phyloP scores from a whole-genome alignment of 2,888 invertebrate genomes.

The Oxystoma pomonae region DNA sequence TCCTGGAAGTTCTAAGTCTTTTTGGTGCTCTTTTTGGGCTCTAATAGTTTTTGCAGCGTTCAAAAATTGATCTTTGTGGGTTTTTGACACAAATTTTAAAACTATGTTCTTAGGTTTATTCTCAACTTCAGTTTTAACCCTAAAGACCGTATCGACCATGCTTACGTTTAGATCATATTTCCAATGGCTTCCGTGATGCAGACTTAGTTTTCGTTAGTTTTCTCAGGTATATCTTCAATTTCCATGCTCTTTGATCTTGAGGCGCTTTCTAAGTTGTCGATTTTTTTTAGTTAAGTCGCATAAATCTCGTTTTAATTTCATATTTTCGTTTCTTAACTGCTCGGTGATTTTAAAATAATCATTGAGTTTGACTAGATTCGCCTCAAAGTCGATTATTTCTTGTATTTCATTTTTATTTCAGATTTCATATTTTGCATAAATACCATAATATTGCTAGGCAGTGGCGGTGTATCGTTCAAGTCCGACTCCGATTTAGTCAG shows the following conservation, averaged over 20 bases:
- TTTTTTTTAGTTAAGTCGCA: background rate
- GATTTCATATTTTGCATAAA: slow-evolving; percentile 1
- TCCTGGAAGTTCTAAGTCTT: slow-evolving; percentile 10
- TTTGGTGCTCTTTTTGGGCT: slow-evolving; percentile 4
- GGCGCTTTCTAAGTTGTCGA: background rate
- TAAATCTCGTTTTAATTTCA: background rate
- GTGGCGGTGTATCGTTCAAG: background rate
- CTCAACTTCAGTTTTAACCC: slow-evolving; percentile 9
- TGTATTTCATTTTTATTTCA: background rate
- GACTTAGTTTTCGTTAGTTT: background rate
- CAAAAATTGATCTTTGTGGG: slow-evolving; percentile 12
- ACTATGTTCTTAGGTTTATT: background rate
- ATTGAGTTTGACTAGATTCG: background rate
- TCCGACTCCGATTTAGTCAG: background rate
- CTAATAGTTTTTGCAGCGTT: slow-evolving; percentile 10
- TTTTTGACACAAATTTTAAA: background rate
- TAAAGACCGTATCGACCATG: slow-evolving; percentile 11
- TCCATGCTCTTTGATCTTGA: slow-evolving; percentile 7
- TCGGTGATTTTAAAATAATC: slow-evolving; percentile 1
- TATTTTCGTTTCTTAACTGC: background rate
- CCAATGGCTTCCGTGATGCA: background rate
- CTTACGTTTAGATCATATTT: background rate
- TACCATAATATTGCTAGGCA: background rate
- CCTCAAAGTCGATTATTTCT: slow-evolving; percentile 7
- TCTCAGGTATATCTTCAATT: slow-evolving; percentile 1